These are phyloP conservation scores for Sciaenops ocellatus DNA, from an alignment of 2,797 vertebrate genomes.

Conservation along the genomic window DNA sequence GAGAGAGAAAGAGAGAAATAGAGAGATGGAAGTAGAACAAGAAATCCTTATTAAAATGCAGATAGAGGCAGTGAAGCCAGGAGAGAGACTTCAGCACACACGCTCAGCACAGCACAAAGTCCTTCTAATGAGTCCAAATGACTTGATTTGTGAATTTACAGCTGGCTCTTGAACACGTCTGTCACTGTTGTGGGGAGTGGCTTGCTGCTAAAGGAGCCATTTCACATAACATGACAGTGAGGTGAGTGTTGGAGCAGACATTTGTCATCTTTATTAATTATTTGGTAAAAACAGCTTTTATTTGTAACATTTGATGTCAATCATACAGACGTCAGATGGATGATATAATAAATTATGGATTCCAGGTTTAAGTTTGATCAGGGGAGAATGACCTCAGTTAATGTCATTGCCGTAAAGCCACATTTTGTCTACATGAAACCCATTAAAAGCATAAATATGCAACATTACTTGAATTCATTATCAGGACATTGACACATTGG, in stretches of 20 bases:
- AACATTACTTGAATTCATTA: not conserved
- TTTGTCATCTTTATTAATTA: not conserved
- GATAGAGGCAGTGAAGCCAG: conserved; percentile 44
- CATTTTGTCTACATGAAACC: not conserved
- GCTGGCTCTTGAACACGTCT: conserved; percentile 23
- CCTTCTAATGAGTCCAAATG: conserved; percentile 65
- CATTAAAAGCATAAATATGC: not conserved
- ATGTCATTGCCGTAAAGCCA: not conserved
- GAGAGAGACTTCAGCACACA: conserved; percentile 27
- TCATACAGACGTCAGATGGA: not conserved
- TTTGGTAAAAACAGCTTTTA: not conserved
- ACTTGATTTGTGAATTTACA: conserved; percentile 20
- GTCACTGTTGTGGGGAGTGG: conserved; percentile 9
- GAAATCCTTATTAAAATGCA: conserved; percentile 35
- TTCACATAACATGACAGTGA: not conserved
- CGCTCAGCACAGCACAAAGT: conserved; percentile 26
- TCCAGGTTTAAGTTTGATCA: not conserved
- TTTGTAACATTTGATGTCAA: not conserved
- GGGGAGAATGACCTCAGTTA: not conserved
- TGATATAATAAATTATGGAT: not conserved
- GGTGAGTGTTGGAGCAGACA: not conserved
- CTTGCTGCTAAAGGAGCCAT: not conserved
- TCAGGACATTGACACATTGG: too few relatives aligned
- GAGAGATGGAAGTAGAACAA: not conserved
- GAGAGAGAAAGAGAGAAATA: not conserved